Evolutionary conservation across 2,797 vertebrate species (phyloP), one percentile per base, ranked within the genome.

Genomic region (Notolabrus celidotus): DNA sequence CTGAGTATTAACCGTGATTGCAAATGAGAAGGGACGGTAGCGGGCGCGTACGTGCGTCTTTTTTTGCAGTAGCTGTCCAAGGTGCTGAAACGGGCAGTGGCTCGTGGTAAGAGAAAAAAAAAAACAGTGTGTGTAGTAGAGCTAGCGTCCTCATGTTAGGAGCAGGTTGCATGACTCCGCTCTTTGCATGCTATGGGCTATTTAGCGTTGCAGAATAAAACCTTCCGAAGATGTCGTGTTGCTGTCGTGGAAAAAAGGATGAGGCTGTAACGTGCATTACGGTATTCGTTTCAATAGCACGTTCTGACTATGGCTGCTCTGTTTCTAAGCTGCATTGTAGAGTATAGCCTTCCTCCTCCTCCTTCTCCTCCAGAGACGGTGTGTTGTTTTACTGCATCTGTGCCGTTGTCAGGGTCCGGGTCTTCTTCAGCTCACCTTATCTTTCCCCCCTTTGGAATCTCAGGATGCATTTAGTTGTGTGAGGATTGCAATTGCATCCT

Each of bases 151-250:
- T 87, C 79, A 50, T 47, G 71, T 72, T 49, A 19, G 55, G 62
- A 78, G 65, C 78, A 77, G 80, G 66, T 89, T 79, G 75, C 75
- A 86, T 84, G 88, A 88, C 88, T 89, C 70, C 77, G 85, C 83
- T 83, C 71, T 89, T 80, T 84, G 83, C 72, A 73, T 64, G 86
- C 83, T 61, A 71, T 46, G 34, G 51, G 82, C 80, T 79, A 62
- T 85, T 72, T 68, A 69, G 74, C 80, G 77, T 82, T 87, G 84
- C 80, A 85, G 82, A 86, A 70, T 71, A 59, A 80, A 80, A 80
- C 70, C 80, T 76, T 62, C 53, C 63, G 51, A 79, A 64, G 77
- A 83, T 84, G 64, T 74, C 78, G 86, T 77, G 89, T 79, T 71
- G 71, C 75, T 88, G 82, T 86, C 64, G 69, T 73, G 33, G 67